A percentile compares a stretch with the other conserved stretches of the same genome.
Evolutionary conservation across 64 coral and sea anemone genomes (phyloP).

Genomic region (Acropora tenuis): DNA sequence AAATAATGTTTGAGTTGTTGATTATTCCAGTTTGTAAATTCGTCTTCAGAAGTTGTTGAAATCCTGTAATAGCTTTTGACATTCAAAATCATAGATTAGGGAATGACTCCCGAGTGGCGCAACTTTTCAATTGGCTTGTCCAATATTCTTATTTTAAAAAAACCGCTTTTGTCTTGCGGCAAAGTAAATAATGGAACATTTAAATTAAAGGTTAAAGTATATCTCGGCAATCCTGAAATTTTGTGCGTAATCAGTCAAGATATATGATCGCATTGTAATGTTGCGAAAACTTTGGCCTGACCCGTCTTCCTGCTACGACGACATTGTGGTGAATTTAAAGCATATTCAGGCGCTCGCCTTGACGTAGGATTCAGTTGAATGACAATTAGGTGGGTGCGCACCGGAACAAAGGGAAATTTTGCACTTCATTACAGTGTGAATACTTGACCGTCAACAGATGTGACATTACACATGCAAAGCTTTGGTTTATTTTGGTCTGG

Average conservation of each 20-base stretch:
- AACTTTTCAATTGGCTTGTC: conserved; percentile 11
- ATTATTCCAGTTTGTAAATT: no score
- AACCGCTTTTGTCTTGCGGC: conserved; percentile 7
- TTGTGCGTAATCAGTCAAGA: neutral
- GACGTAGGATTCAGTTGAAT: conserved; percentile 53
- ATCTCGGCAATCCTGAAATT: neutral
- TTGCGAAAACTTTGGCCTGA: neutral
- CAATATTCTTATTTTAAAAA: neutral
- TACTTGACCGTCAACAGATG: conserved; percentile 41
- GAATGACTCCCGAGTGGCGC: neutral
- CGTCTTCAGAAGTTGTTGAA: no score
- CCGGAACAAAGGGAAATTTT: conserved; percentile 38
- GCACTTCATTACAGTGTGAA: conserved; percentile 41
- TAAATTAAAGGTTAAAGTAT: neutral
- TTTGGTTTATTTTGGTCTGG: conserved; percentile 26
- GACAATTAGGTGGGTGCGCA: neutral
- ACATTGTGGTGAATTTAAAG: neutral
- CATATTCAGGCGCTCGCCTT: neutral
- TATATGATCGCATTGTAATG: neutral
- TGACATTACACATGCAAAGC: conserved; percentile 18
- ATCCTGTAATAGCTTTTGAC: no score
- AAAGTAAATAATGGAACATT: neutral
- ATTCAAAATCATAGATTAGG: no score
- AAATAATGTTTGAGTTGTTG: no score
- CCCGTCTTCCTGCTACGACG: neutral